These are phyloP conservation scores for Chloebia gouldiae DNA, from an alignment of 2,113 vertebrate species.

Conservation along the genomic window DNA sequence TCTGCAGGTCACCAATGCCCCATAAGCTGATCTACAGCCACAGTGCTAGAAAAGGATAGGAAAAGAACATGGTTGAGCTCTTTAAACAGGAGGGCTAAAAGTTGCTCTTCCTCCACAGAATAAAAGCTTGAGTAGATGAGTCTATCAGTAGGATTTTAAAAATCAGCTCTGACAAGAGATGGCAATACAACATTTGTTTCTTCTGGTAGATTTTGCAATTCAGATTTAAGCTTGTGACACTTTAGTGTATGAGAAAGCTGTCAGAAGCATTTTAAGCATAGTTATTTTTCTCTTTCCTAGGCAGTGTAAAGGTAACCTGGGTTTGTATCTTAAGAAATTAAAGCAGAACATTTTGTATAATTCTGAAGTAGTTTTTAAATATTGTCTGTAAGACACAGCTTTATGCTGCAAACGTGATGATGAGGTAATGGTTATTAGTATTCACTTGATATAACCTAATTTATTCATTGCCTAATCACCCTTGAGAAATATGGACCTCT, in stretches of 20 bases:
- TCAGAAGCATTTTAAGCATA: slow-evolving; percentile 38
- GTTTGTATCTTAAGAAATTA: not conserved
- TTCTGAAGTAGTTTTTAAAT: not conserved
- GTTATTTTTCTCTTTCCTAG: slow-evolving; percentile 38
- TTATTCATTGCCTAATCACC: slow-evolving; percentile 31
- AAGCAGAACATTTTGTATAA: not conserved
- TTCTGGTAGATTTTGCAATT: slow-evolving; percentile 58
- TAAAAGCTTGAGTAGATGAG: not conserved
- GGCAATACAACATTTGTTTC: slow-evolving; percentile 50
- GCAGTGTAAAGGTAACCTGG: not conserved
- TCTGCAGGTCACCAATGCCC: accelerated
- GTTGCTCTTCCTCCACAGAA: not conserved
- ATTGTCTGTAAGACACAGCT: not conserved
- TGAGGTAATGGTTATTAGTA: not conserved
- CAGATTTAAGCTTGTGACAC: slow-evolving; percentile 59
- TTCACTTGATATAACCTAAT: not conserved
- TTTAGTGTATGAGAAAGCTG: slow-evolving; percentile 35
- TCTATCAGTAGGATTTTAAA: slow-evolving; percentile 24
- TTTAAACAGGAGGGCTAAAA: not conserved
- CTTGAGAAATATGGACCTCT: not conserved
- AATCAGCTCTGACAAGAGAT: slow-evolving; percentile 29
- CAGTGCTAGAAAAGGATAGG: not conserved
- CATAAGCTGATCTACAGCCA: not conserved
- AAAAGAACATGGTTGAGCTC: not conserved
- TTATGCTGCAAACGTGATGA: not conserved